Percentiles rank a stretch among this genome's conserved stretches.
phyloP scores from a whole-genome alignment of 2,113 vertebrate species.

The Marcusenius ussheri region DNA sequence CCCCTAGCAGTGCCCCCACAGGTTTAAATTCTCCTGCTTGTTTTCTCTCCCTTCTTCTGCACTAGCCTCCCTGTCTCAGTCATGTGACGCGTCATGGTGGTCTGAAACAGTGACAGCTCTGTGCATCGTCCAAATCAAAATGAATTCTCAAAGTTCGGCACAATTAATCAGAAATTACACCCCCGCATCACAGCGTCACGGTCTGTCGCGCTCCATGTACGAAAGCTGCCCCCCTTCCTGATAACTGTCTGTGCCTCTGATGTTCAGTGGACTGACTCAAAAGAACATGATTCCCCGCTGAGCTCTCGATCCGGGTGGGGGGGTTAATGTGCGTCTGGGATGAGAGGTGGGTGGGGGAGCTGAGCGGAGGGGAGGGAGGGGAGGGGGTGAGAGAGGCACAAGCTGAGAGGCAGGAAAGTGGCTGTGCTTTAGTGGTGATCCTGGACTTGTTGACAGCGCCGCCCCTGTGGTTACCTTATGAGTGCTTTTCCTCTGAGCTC shows the following conservation, averaged over 20 bases:
- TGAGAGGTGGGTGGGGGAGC: slow-evolving; percentile 29
- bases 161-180: slow-evolving; percentile 57
- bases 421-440: background rate
- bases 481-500: background rate
- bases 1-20: background rate
- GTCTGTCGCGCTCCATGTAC: slow-evolving; percentile 12
- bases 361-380: background rate
- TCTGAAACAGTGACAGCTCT: slow-evolving; percentile 23
- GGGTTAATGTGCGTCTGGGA: slow-evolving; percentile 60
- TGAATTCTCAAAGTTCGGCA: slow-evolving; percentile 54
- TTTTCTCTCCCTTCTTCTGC: background rate
- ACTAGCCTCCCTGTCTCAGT: background rate
- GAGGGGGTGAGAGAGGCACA: background rate
- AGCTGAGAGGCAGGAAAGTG: background rate
- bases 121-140: slow-evolving; percentile 37
- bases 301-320: slow-evolving; percentile 34
- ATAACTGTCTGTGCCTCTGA: slow-evolving; percentile 55
- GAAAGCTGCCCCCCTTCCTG: slow-evolving; percentile 21
- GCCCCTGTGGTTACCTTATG: background rate
- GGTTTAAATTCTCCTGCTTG: background rate
- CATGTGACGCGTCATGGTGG: slow-evolving; percentile 16
- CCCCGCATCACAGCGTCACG: slow-evolving; percentile 24
- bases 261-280: slow-evolving; percentile 57
- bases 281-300: slow-evolving; percentile 61
- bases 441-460: background rate